Conservation (phyloP, 2,113 vertebrate genomes). For the Acrocephalus kingi region DNA sequence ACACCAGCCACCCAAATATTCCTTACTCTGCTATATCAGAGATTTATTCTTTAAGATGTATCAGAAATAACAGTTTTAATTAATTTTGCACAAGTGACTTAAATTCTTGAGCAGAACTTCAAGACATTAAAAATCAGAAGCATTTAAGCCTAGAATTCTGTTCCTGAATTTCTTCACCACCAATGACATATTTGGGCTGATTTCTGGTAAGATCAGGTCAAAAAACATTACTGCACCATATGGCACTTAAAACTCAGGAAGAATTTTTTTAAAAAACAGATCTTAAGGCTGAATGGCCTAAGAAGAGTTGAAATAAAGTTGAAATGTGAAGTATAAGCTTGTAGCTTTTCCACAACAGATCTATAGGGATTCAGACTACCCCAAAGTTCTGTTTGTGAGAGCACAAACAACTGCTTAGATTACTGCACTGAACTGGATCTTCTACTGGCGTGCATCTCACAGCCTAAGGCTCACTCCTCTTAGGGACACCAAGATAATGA, state of each 20-base stretch:
- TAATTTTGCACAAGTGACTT: neutral
- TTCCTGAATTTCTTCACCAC: neutral
- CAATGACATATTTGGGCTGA: neutral
- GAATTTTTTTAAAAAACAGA: neutral
- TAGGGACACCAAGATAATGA: neutral
- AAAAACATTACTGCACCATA: neutral
- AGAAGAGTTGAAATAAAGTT: constrained; percentile 2
- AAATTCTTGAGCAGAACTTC: neutral
- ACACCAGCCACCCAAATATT: neutral
- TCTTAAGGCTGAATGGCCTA: constrained; percentile 13
- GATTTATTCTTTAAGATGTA: neutral
- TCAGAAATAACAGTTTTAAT: neutral
- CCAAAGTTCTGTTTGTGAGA: neutral
- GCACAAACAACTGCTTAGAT: neutral
- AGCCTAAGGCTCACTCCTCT: neutral
- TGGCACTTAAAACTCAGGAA: neutral
- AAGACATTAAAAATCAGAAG: neutral
- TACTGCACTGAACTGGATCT: too few species aligned
- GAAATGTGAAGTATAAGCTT: neutral
- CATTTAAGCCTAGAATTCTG: neutral
- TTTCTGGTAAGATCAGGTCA: constrained; percentile 15
- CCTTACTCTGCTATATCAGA: neutral
- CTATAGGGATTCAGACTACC: neutral
- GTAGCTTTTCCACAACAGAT: neutral
- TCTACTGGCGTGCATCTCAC: neutral